These are phyloP conservation scores for Phocoena phocoena DNA, from an alignment of 2,113 vertebrate genomes.

Conservation along the genomic window DNA sequence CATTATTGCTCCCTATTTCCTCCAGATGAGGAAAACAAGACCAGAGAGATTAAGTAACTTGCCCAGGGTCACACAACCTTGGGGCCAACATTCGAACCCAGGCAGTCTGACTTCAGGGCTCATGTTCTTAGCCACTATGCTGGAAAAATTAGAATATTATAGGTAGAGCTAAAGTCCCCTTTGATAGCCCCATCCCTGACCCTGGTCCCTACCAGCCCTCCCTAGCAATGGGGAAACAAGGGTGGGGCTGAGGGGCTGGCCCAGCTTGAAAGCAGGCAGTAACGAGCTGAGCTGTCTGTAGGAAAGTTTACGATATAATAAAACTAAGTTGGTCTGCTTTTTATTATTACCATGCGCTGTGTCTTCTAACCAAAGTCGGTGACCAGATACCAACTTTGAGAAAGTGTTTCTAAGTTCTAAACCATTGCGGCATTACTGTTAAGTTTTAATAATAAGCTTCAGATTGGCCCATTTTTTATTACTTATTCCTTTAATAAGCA, in stretches of 20 bases:
- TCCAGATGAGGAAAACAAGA: neutral
- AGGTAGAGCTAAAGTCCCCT: neutral
- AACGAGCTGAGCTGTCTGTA: neutral
- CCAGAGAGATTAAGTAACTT: neutral
- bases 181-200: neutral
- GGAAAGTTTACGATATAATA: neutral
- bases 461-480: neutral
- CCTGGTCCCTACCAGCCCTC: neutral
- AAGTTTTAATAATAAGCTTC: neutral
- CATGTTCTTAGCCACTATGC: neutral
- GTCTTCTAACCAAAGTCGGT: neutral
- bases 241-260: neutral
- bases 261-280: no score
- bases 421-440: neutral
- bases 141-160: neutral
- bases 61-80: neutral
- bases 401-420: conserved; percentile 8
- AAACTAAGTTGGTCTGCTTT: neutral
- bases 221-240: neutral
- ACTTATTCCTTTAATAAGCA: neutral
- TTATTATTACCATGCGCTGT: neutral
- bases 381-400: neutral
- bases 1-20: neutral
- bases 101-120: neutral
- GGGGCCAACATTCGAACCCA: neutral